Percentiles rank a stretch among this genome's conserved stretches.
Evolutionary conservation across 2,113 vertebrate genomes (phyloP).

Genomic region (Corythaeola cristata): DNA sequence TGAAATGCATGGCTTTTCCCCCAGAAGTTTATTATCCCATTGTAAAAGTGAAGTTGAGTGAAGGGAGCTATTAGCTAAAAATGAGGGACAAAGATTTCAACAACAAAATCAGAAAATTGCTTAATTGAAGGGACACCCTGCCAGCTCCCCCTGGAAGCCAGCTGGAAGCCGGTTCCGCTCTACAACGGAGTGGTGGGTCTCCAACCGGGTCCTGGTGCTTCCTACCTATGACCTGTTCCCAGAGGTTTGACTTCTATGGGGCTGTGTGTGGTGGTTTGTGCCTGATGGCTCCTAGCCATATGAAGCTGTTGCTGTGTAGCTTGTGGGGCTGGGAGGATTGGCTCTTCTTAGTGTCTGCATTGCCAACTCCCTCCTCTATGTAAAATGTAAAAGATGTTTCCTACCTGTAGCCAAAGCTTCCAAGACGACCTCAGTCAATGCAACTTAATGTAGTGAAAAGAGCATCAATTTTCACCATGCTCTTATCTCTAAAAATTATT

Average conservation of each 20-base stretch:
- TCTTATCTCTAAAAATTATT: background rate
- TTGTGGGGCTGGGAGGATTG: background rate
- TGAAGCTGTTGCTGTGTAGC: background rate
- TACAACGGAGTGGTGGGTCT: background rate
- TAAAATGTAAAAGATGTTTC: background rate
- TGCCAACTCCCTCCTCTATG: constrained; percentile 7
- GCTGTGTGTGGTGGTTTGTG: background rate
- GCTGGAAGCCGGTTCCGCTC: constrained; percentile 6
- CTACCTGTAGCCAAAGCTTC: background rate
- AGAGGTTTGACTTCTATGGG: background rate
- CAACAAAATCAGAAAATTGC: constrained; percentile 14
- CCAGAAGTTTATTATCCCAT: constrained; percentile 28
- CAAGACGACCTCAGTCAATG: background rate
- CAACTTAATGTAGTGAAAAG: background rate
- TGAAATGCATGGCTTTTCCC: constrained; percentile 11
- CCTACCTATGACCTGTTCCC: background rate
- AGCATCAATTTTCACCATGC: background rate
- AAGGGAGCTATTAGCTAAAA: background rate
- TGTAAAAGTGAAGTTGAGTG: constrained; percentile 21
- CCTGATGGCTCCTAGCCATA: constrained; percentile 19
- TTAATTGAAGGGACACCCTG: background rate
- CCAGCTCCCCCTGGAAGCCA: constrained; percentile 32
- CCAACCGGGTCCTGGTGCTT: background rate
- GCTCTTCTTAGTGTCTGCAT: background rate
- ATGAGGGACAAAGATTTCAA: constrained; percentile 1